Percentiles rank a stretch among this genome's conserved stretches.
Evolutionary conservation across 1,140 invertebrate genomes (phyloP).

Genomic region (Eupristina koningsbergeri): DNA sequence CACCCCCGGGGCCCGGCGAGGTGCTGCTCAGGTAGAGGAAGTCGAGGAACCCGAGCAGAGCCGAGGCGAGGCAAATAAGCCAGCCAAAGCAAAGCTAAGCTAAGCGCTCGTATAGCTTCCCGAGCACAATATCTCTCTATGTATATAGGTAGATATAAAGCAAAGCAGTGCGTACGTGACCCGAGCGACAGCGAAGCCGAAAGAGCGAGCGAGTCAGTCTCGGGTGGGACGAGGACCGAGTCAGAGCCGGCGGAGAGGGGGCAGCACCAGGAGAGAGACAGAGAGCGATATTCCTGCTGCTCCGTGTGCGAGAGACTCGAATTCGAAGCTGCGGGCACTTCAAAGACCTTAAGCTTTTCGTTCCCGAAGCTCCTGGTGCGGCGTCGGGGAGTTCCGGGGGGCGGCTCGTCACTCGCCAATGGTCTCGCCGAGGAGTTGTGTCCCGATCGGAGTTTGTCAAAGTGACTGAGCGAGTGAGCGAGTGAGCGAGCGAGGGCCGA

Average conservation of each 20-base stretch:
- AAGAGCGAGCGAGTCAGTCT: background rate
- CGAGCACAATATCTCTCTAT: background rate
- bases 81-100: no score
- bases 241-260: background rate
- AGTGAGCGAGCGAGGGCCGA: background rate
- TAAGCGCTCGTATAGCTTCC: no score
- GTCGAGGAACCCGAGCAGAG: no score
- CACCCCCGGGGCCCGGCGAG: no score
- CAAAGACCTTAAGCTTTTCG: background rate
- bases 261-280: conserved; percentile 5
- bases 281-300: conserved; percentile 17
- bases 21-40: no score
- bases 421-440: background rate
- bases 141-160: conserved; percentile 17
- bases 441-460: background rate
- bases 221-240: background rate
- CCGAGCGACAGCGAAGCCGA: background rate
- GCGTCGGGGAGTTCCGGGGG: background rate
- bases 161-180: conserved; percentile 47
- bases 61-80: no score
- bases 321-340: background rate
- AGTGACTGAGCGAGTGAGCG: background rate
- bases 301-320: conserved; percentile 10
- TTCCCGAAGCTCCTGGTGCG: background rate
- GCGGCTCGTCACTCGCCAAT: background rate